Evolutionary conservation across 2,113 vertebrate genomes (phyloP).

Genomic region (Anoplopoma fimbria): DNA sequence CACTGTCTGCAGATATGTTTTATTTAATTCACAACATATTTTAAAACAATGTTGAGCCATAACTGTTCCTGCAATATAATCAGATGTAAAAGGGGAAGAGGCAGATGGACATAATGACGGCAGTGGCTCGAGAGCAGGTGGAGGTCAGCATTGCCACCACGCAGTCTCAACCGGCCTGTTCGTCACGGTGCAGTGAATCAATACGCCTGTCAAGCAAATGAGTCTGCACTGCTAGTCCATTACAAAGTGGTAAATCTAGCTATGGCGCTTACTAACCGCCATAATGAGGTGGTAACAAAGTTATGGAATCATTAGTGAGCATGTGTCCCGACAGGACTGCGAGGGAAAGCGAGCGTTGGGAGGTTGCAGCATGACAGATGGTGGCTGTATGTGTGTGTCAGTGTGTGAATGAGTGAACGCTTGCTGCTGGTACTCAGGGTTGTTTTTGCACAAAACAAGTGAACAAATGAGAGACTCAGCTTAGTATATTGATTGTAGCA

Average conservation of each 20-base stretch:
- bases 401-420: slow-evolving; percentile 71
- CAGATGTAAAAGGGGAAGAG: slow-evolving; percentile 45
- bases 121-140: slow-evolving; percentile 63
- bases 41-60: not conserved
- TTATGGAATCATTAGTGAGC: slow-evolving; percentile 79
- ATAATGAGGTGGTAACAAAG: slow-evolving; percentile 78
- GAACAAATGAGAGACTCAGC: slow-evolving; percentile 45
- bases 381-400: slow-evolving; percentile 53
- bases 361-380: slow-evolving; percentile 74
- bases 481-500: slow-evolving; percentile 11
- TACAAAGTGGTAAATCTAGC: slow-evolving; percentile 63
- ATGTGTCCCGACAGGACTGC: slow-evolving; percentile 68
- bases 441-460: slow-evolving; percentile 65
- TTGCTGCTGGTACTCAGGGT: slow-evolving; percentile 35
- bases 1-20: slow-evolving; percentile 15
- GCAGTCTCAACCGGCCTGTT: slow-evolving; percentile 45
- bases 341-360: slow-evolving; percentile 63
- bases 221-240: slow-evolving; percentile 49
- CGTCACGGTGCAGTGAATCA: slow-evolving; percentile 63
- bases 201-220: slow-evolving; percentile 57
- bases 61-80: slow-evolving; percentile 17
- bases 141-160: slow-evolving; percentile 59
- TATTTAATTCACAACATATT: slow-evolving; percentile 32
- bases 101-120: slow-evolving; percentile 70
- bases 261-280: slow-evolving; percentile 50